Evolutionary conservation across 1,140 invertebrate species (phyloP), one percentile per base, ranked within the genome.

Genomic region (Drosophila lacertosa): DNA sequence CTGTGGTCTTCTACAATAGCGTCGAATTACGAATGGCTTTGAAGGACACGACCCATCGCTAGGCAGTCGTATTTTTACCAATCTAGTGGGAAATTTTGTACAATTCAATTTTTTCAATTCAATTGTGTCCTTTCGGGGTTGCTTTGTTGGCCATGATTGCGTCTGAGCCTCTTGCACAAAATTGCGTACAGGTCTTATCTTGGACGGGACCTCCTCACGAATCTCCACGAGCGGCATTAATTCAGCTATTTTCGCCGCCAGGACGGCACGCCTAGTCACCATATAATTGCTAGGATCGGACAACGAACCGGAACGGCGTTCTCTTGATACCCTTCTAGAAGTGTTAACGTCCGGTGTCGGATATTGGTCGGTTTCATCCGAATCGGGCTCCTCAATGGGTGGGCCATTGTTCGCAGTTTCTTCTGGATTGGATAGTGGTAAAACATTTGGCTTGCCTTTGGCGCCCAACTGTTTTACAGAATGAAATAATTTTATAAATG

Each of bases 91-190:
- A 44, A 26, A 26, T 18, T 26, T 16, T 18, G 35, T 15, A 3
- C 18, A n/a, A n/a, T n/a, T n/a, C n/a, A n/a, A n/a, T n/a, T n/a
- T 47, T 20, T 37, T 13, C 9, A 1, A n/a, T 15, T n/a, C 20
- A 6, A 10, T 35, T 1, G 15, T 16, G 3, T 20, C 24, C 3
- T 18, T 6, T 10, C 18, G 4, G 2, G 11, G 47, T 0, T 10
- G 48, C 33, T 26, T 44, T 1, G 65, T 18, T 11, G 26, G 2
- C 65, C 65, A 68, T 3, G 13, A 2, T 2, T 35, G 18, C 0
- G 15, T 45, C 26, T 35, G 20, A 3, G 26, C 45, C 22, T 68
- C 65, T 7, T 15, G 16, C 0, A 68, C n/a, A 33, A 68, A 68
- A n/a, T 68, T 33, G 4, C 57, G 45, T 5, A 24, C 16, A 3